These are phyloP conservation scores for Aphaenogaster ashmeadi DNA, from an alignment of 1,140 invertebrate species.

Conservation along the genomic window DNA sequence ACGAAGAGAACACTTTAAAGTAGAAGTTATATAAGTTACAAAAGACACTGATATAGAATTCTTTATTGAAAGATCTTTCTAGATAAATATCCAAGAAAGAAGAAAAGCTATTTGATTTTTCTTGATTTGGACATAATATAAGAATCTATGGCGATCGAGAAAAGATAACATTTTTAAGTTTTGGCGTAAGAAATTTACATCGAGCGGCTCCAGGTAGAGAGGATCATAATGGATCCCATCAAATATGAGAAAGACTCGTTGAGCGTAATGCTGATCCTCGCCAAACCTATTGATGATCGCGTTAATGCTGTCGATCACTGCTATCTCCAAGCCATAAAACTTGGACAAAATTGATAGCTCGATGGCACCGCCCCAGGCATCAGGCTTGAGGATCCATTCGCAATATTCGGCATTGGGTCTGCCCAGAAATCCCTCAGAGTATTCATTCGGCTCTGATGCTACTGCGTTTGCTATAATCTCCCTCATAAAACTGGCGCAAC, in stretches of 20 bases:
- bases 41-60: not conserved
- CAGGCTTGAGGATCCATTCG: conserved; percentile 93
- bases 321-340: conserved; percentile 97
- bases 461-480: conserved; percentile 95
- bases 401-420: conserved; percentile 95
- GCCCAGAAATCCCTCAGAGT: conserved; percentile 95
- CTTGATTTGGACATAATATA: not conserved
- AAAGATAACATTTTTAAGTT: not conserved
- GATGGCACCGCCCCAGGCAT: conserved; percentile 98
- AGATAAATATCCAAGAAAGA: not conserved
- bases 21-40: not conserved
- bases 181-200: conserved; percentile 83
- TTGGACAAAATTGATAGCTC: conserved; percentile 96
- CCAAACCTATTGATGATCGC: conserved; percentile 97
- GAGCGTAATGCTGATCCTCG: conserved; percentile 95
- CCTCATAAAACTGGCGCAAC: conserved; percentile 91
- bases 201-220: conserved; percentile 93
- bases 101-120: not conserved
- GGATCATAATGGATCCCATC: conserved; percentile 99
- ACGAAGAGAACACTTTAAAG: conserved; percentile 63
- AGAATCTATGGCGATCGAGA: not conserved
- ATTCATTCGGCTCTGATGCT: conserved; percentile 91
- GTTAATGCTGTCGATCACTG: conserved; percentile 96
- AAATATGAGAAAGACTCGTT: conserved; percentile 96
- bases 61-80: not conserved